Percentiles rank a stretch among this genome's conserved stretches.
Evolutionary conservation across 2,888 invertebrate species (phyloP).

Genomic region (Pandemis corylana): DNA sequence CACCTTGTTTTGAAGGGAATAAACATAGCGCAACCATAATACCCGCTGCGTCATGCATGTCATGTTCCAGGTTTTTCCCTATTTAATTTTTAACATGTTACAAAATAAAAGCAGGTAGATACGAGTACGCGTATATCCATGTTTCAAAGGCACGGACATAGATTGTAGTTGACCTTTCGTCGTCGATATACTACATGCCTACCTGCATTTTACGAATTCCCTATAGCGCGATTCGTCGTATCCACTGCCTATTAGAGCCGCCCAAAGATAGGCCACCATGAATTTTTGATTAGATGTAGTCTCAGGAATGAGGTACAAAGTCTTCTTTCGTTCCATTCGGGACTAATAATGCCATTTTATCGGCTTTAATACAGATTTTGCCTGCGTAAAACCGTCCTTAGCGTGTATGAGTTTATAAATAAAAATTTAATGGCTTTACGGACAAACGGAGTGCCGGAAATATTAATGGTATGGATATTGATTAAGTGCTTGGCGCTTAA

Average conservation of each 20-base stretch:
- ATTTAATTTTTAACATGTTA: not conserved
- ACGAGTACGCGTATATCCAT: not conserved
- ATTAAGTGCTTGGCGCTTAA: conserved; percentile 24
- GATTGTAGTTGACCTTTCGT: conserved; percentile 16
- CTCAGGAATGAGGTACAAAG: conserved; percentile 11
- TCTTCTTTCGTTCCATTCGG: conserved; percentile 10
- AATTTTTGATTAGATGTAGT: conserved; percentile 22
- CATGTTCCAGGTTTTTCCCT: not conserved
- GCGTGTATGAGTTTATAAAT: conserved; percentile 7
- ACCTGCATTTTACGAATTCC: conserved; percentile 14
- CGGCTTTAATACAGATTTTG: not conserved
- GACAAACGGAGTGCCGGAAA: conserved; percentile 17
- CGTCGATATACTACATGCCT: conserved; percentile 1
- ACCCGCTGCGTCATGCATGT: not conserved
- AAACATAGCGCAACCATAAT: not conserved
- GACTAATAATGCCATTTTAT: conserved; percentile 28
- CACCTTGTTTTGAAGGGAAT: too few species aligned
- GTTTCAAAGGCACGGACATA: not conserved
- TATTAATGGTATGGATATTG: conserved; percentile 23
- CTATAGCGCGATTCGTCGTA: conserved; percentile 6
- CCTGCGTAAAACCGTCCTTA: not conserved
- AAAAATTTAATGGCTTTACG: conserved; percentile 6
- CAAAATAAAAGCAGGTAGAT: not conserved
- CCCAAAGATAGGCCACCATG: conserved; percentile 20
- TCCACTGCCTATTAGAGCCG: conserved; percentile 15